Evolutionary conservation across 2,113 vertebrate species (phyloP).

Genomic region (Oxygymnocypris stewartii): DNA sequence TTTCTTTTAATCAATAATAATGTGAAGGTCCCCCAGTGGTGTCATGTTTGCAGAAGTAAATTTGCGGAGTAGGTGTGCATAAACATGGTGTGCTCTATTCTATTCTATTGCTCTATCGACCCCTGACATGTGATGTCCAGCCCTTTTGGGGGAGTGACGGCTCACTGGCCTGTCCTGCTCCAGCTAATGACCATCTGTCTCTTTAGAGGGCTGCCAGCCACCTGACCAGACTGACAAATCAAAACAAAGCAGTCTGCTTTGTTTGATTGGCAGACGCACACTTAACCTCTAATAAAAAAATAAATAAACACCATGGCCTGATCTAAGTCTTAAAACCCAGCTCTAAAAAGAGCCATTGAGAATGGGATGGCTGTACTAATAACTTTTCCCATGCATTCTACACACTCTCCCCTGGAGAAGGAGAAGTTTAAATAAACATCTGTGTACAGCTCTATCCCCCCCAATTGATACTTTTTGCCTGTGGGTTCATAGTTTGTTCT

Average conservation of each 20-base stretch:
- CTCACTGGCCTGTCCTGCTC: constrained; percentile 41
- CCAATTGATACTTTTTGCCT: neutral
- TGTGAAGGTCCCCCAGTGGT: neutral
- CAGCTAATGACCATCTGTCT: constrained; percentile 70
- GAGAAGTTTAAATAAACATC: constrained; percentile 46
- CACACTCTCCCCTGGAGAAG: neutral
- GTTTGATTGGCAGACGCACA: constrained; percentile 61
- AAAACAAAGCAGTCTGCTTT: constrained; percentile 68
- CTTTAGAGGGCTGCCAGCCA: constrained; percentile 55
- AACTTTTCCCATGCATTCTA: neutral
- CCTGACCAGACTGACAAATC: constrained; percentile 59
- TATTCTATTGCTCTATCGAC: neutral
- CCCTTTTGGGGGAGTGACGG: constrained; percentile 30
- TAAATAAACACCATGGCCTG: neutral
- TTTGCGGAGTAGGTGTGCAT: neutral
- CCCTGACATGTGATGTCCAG: constrained; percentile 27
- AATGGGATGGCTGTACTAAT: neutral
- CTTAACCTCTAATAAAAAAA: neutral
- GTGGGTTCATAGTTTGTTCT: neutral
- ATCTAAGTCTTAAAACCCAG: neutral
- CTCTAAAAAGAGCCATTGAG: constrained; percentile 36
- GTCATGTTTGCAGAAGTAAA: neutral
- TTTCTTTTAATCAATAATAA: neutral
- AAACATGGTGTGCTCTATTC: neutral
- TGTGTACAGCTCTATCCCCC: constrained; percentile 67